Conservation (phyloP, 2,113 vertebrate genomes). For the Apus apus region DNA sequence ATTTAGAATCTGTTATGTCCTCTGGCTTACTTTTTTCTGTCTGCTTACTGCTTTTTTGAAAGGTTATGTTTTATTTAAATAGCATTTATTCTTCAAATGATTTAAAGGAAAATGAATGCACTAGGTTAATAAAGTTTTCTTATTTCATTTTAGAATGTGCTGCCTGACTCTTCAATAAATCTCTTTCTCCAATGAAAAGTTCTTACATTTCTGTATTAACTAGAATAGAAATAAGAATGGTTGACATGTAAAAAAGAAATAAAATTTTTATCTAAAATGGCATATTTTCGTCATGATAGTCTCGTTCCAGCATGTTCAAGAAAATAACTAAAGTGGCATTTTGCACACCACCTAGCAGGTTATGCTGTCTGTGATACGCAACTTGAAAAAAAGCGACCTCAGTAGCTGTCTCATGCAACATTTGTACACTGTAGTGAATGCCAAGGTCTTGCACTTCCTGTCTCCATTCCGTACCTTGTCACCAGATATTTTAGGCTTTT, state of each 20-base stretch:
- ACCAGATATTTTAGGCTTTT: not conserved
- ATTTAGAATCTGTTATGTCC: not conserved
- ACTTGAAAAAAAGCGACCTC: not conserved
- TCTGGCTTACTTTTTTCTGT: not conserved
- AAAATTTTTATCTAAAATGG: not conserved
- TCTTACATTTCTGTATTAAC: constrained; percentile 35
- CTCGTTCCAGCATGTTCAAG: constrained; percentile 9
- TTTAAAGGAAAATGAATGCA: not conserved
- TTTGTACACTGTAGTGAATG: not conserved
- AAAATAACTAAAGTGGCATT: not conserved
- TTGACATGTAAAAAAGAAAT: constrained; percentile 30
- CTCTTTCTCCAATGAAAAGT: not conserved
- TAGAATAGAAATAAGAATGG: constrained; percentile 34
- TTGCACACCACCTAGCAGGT: not conserved
- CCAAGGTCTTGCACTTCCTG: not conserved
- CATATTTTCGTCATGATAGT: constrained; percentile 33
- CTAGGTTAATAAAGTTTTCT: constrained; percentile 28
- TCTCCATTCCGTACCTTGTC: not conserved
- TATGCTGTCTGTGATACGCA: not conserved
- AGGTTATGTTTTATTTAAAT: not conserved
- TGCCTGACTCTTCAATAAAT: constrained; percentile 10
- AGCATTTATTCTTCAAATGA: not conserved
- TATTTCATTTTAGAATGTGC: not conserved
- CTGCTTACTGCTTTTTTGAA: not conserved
- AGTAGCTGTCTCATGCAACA: not conserved